Evolutionary conservation across 30 jellyfish, hydroid and myxozoan species (phyloP), one percentile per base, ranked within the genome.

Genomic region (Mastigias papua): DNA sequence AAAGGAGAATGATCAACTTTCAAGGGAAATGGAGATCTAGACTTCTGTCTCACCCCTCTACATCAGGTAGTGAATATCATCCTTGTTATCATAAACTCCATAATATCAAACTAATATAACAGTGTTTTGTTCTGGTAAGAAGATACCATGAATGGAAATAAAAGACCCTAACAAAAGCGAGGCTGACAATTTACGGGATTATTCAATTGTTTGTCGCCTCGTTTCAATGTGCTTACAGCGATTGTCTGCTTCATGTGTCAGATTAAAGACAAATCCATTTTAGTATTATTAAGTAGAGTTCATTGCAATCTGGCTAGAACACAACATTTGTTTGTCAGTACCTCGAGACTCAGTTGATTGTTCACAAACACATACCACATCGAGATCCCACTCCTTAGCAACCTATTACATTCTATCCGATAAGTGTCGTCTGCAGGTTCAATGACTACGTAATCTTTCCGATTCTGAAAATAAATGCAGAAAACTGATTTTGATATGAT

Each of bases 291-390:
- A 28, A n/a, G 70, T 20, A 58, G 30, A 58, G 29, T 58, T 58
- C 4, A 58, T 58, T 58, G 70, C 70, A 58, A n/a, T n/a, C 26
- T 5, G 70, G 70, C 30, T 9, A 9, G 9, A 70, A 70, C 65
- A 70, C 25, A 33, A 26, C 64, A 60, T 62, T 68, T 0, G 32
- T 19, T 35, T 21, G 29, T 61, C 30, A n/a, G n/a, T n/a, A n/a
- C 54, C 61, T 51, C 87, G 20, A 76, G 54, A 62, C 54, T 48
- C 76, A 22, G 26, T 54, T 48, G 80, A 30, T 58, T 78, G 80
- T 78, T 34, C 37, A 78, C 62, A 34, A 68, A 63, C 67, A 73
- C 62, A 71, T 61, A 76, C 88, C 88, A 61, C 88, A 78, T 80
- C 89, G 69, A 25, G 80, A 58, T 74, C 66, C 17, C 79, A 11